These are phyloP conservation scores for Lordiphosa andalusiaca DNA, from an alignment of 2,888 invertebrate genomes.

Conservation along the genomic window DNA sequence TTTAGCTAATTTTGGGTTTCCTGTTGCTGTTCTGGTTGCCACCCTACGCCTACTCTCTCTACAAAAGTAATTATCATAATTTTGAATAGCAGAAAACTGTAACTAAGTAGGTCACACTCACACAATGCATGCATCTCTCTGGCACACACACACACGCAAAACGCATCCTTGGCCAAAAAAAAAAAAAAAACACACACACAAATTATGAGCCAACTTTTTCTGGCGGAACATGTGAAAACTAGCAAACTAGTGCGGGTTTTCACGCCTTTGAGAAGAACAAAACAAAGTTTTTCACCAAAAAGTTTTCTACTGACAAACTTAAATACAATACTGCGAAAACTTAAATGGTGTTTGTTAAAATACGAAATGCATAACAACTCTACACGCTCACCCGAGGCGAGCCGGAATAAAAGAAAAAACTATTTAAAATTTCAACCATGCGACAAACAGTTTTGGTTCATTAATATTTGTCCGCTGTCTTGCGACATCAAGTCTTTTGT, in stretches of 20 bases:
- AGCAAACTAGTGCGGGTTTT: slow-evolving; percentile 17
- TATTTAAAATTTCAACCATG: slow-evolving; percentile 5
- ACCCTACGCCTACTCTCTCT: slow-evolving; percentile 12
- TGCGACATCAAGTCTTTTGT: slow-evolving; percentile 53
- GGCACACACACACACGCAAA: background rate
- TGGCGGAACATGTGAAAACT: slow-evolving; percentile 12
- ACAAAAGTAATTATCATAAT: slow-evolving; percentile 20
- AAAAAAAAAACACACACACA: slow-evolving; percentile 9
- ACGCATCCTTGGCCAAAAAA: slow-evolving; percentile 30
- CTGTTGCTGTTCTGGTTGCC: slow-evolving; percentile 3
- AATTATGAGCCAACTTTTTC: slow-evolving; percentile 26
- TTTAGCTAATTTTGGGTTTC: slow-evolving; percentile 8
- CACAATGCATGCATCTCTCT: background rate
- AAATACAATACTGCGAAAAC: slow-evolving; percentile 20
- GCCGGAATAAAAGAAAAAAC: slow-evolving; percentile 3
- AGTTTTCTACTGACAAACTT: slow-evolving; percentile 18
- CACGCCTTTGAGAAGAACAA: slow-evolving; percentile 8
- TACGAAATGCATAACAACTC: background rate
- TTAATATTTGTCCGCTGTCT: slow-evolving; percentile 49
- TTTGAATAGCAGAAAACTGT: slow-evolving; percentile 20
- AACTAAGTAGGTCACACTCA: slow-evolving; percentile 36
- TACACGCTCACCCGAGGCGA: background rate
- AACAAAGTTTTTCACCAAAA: slow-evolving; percentile 21
- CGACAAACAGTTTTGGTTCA: slow-evolving; percentile 38
- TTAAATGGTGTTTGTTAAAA: slow-evolving; percentile 7